Percentiles rank a stretch among this genome's conserved stretches.
These are phyloP conservation scores for Trisateles emortualis DNA, from an alignment of 2,888 invertebrate species.

Conservation along the genomic window DNA sequence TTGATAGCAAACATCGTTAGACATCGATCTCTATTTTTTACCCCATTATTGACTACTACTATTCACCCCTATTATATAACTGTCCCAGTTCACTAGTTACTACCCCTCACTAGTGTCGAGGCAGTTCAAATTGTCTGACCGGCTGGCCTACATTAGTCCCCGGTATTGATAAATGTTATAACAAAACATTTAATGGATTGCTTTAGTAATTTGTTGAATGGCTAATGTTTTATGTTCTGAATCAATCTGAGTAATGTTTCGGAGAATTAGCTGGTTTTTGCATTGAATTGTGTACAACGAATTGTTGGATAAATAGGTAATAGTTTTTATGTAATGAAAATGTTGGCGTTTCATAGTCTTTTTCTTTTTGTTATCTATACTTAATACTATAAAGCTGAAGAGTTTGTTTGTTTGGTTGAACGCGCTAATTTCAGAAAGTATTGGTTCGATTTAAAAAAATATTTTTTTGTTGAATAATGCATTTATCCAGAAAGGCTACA, in stretches of 20 bases:
- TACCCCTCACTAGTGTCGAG: slow-evolving; percentile 39
- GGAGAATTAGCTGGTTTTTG: background rate
- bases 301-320: too few species aligned
- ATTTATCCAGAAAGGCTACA: too few species aligned
- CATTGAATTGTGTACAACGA: too few species aligned
- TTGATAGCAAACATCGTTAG: too few species aligned
- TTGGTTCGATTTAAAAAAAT: too few species aligned
- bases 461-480: too few species aligned
- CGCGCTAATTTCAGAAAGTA: too few species aligned
- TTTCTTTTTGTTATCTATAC: too few species aligned
- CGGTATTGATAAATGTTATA: slow-evolving; percentile 46
- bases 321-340: too few species aligned
- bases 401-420: too few species aligned
- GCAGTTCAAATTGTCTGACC: slow-evolving; percentile 42
- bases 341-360: too few species aligned
- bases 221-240: slow-evolving; percentile 4
- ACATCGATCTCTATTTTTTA: background rate
- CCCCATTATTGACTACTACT: background rate
- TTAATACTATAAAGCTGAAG: too few species aligned
- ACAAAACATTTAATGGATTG: slow-evolving; percentile 30
- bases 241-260: slow-evolving; percentile 2
- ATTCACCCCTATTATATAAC: slow-evolving; percentile 32
- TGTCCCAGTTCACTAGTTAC: slow-evolving; percentile 38
- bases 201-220: slow-evolving; percentile 9
- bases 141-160: slow-evolving; percentile 43